Base-by-base conservation (phyloP, 2,888 invertebrate genomes). In the Tortricodes alternella region DNA sequence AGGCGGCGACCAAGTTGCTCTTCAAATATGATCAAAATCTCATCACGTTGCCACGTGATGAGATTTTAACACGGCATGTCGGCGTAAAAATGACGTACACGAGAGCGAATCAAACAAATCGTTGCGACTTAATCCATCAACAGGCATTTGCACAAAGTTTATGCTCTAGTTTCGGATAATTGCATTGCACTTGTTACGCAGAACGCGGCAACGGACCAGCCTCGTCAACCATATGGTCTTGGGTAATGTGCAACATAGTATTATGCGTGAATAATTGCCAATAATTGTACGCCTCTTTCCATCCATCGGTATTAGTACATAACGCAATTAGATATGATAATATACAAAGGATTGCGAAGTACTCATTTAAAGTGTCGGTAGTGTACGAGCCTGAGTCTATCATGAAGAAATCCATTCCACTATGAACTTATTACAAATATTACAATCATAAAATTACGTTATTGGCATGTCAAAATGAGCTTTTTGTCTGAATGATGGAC, bases 91-190 rank as follows among this genome's bases (percentile, higher is more conserved):
- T 75, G 70, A 73, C 66, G 66, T 63, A 63, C 38, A 61, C 57
- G 56, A 65, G 64, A 65, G 66, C 62, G 67, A 69, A 65, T 66
- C 63, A 67, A 67, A 65, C 62, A 68, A 65, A 63, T 63, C 62
- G 56, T 59, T 56, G 50, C 48, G 55, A 63, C 48, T 60, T 62
- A 65, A 70, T 70, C 70, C 71, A 75, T 70, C 71, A 71, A 60
- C 65, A 61, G 68, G 67, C 71, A 75, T 76, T 78, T 74, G 73
- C 69, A 70, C 68, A 68, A 69, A 73, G 80, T 80, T 44, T 76
- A 76, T 78, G 81, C 78, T 79, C 86, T 68, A 84, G 74, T 81
- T 85, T 83, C 71, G 65, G 61, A 63, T 83, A 83, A 83, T 81
- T 78, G 77, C 75, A 74, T 79, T 76, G 76, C 78, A 82, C 78